Percentiles rank a stretch among this genome's conserved stretches.
phyloP scores from a whole-genome alignment of 2,797 vertebrate species.

The Rhynchonycteris naso region DNA sequence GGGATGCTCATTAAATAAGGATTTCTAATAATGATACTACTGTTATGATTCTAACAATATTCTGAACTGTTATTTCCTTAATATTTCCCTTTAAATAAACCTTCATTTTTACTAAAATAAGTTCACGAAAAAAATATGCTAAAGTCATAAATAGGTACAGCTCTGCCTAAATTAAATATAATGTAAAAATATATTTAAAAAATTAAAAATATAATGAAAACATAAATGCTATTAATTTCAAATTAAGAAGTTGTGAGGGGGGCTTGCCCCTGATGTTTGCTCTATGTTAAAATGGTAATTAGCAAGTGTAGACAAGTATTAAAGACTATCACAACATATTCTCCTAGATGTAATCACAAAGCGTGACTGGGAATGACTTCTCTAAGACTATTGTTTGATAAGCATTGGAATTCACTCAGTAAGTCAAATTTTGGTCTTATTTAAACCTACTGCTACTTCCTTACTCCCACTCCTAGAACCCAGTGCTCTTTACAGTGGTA shows the following conservation, averaged over 20 bases:
- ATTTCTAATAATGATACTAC: constrained; percentile 20
- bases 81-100: constrained; percentile 36
- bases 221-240: not conserved
- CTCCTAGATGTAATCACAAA: not conserved
- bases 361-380: not conserved
- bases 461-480: not conserved
- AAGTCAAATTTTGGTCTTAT: not conserved
- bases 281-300: not conserved
- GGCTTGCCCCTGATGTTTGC: not conserved
- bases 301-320: not conserved
- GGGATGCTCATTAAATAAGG: constrained; percentile 16
- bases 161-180: not conserved
- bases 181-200: not conserved
- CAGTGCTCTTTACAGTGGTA: not conserved
- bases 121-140: not conserved
- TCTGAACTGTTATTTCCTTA: constrained; percentile 19
- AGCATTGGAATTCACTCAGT: not conserved
- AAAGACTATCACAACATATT: not conserved
- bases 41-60: constrained; percentile 22
- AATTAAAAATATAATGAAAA: not conserved
- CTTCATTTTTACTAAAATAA: constrained; percentile 13
- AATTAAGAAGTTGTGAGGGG: not conserved
- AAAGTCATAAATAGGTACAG: constrained; percentile 18
- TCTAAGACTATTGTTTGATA: not conserved
- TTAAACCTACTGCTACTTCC: not conserved